Conservation (phyloP, 2,113 vertebrate species). For the Proterorhinus semilunaris region DNA sequence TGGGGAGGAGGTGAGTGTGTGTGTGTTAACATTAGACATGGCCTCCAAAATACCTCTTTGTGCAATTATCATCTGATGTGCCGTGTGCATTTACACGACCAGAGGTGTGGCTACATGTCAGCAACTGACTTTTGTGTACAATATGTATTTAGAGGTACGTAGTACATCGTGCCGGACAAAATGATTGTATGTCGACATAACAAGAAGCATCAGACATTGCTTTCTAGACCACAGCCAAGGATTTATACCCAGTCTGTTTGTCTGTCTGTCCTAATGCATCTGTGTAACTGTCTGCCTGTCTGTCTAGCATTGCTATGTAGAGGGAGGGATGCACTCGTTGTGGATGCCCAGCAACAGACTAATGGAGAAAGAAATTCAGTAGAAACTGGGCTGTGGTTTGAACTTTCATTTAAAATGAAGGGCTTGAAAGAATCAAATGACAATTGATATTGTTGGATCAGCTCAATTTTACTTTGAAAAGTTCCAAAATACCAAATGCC, state of each 20-base stretch:
- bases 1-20: conserved; percentile 37
- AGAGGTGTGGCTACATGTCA: conserved; percentile 64
- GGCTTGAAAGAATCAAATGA: conserved; percentile 24
- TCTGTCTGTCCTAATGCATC: conserved; percentile 50
- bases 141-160: conserved; percentile 72
- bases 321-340: conserved; percentile 35
- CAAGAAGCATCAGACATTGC: conserved; percentile 71
- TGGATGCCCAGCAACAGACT: conserved; percentile 23
- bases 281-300: conserved; percentile 64
- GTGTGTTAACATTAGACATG: conserved; percentile 65
- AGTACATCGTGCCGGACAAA: conserved; percentile 67
- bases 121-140: conserved; percentile 70
- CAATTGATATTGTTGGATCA: conserved; percentile 19
- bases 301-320: conserved; percentile 58
- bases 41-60: conserved; percentile 76
- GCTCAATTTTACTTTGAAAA: conserved; percentile 25
- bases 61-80: conserved; percentile 73
- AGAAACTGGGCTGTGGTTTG: conserved; percentile 39
- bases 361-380: conserved; percentile 30
- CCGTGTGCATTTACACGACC: conserved; percentile 51
- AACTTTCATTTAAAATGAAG: conserved; percentile 8
- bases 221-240: conserved; percentile 76
- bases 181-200: conserved; percentile 76
- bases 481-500: conserved; percentile 16
- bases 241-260: conserved; percentile 55